These are phyloP conservation scores for Tenthredo notha DNA, from an alignment of 2,888 invertebrate genomes.

Conservation along the genomic window DNA sequence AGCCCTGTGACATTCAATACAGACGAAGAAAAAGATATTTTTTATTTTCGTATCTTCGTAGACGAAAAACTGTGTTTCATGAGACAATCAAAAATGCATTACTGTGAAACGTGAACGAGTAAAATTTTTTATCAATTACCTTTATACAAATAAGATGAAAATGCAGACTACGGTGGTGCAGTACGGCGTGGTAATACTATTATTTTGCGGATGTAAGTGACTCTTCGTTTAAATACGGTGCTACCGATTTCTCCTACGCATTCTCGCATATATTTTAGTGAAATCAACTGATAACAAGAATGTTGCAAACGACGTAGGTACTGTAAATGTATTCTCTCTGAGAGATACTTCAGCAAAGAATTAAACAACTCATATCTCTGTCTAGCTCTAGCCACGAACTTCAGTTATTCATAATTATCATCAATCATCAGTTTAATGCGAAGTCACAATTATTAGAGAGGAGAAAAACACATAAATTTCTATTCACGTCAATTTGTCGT, in stretches of 20 bases:
- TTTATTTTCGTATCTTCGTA: neutral
- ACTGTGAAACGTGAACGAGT: conserved; percentile 30
- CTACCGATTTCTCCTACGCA: conserved; percentile 36
- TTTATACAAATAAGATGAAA: conserved; percentile 42
- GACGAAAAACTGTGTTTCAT: neutral
- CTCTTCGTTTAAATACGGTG: conserved; percentile 11
- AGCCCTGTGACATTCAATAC: neutral
- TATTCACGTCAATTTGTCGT: neutral
- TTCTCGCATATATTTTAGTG: neutral
- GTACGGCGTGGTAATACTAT: conserved; percentile 65
- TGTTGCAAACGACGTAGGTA: neutral
- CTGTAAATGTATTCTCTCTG: neutral
- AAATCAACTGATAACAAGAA: conserved; percentile 8
- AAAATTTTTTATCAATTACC: neutral
- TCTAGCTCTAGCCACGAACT: neutral
- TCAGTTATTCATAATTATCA: conserved; percentile 5
- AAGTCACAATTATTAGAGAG: conserved; percentile 18
- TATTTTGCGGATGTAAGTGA: conserved; percentile 66
- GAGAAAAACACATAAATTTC: neutral
- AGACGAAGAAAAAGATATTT: neutral
- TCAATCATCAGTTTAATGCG: neutral
- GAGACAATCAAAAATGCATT: conserved; percentile 22
- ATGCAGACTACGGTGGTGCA: conserved; percentile 63
- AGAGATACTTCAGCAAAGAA: neutral
- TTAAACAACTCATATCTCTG: neutral